Conservation (phyloP, 30 jellyfish, hydroid and myxozoan species). For the Hydractinia symbiolongicarpus region DNA sequence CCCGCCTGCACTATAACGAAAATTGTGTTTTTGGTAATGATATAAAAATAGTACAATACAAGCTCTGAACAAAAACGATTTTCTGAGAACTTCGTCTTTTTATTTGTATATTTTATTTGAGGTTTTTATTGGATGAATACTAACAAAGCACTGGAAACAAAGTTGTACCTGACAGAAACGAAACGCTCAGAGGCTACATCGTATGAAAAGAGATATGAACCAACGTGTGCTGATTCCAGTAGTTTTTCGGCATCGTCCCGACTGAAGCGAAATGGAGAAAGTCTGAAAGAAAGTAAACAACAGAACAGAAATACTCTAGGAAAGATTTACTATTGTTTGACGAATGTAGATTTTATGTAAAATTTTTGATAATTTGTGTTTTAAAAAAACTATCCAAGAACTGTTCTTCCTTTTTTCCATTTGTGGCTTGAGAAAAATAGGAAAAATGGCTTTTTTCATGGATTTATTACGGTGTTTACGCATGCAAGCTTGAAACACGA, state of each 20-base stretch:
- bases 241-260: conserved; percentile 60
- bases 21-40: background rate
- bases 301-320: too few relatives aligned
- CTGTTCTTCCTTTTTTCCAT: too few relatives aligned
- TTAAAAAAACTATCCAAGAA: too few relatives aligned
- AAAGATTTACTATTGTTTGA: too few relatives aligned
- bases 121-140: background rate
- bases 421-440: too few relatives aligned
- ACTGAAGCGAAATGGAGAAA: conserved; percentile 33
- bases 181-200: conserved; percentile 58
- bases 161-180: conserved; percentile 51
- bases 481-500: too few relatives aligned
- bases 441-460: too few relatives aligned
- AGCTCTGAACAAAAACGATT: background rate
- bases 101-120: background rate
- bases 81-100: background rate
- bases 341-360: too few relatives aligned
- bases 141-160: background rate
- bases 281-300: conserved; percentile 21
- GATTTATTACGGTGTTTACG: too few relatives aligned
- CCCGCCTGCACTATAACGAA: conserved; percentile 41
- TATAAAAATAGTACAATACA: background rate
- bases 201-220: conserved; percentile 42
- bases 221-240: conserved; percentile 43
- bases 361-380: too few relatives aligned